Evolutionary conservation across 2,797 vertebrate species (phyloP).

Genomic region (Alcedo atthis): DNA sequence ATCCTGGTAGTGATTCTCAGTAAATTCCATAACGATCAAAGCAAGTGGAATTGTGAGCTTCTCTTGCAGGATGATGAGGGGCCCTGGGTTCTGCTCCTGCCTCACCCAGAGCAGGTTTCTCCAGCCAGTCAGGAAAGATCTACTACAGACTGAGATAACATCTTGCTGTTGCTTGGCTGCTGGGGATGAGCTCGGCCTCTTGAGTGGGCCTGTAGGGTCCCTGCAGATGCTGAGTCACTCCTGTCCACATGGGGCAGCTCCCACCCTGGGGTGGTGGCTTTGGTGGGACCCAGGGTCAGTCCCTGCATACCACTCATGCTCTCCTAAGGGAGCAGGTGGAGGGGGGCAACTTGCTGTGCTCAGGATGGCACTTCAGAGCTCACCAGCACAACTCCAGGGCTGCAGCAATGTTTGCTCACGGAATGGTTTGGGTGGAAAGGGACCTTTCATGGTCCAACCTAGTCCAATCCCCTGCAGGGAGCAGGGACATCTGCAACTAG

Average conservation of each 20-base stretch:
- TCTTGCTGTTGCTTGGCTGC: rapidly evolving
- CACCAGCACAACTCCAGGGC: background rate
- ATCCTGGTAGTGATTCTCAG: constrained; percentile 72
- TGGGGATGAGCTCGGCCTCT: background rate
- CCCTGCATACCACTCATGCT: rapidly evolving
- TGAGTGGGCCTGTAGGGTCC: rapidly evolving
- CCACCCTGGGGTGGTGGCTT: background rate
- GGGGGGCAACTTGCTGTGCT: background rate
- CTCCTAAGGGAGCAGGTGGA: background rate
- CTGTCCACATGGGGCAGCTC: rapidly evolving
- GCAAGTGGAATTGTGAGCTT: background rate
- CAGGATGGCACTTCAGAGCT: background rate
- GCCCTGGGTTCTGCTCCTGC: background rate
- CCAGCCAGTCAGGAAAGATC: background rate
- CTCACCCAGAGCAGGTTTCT: rapidly evolving
- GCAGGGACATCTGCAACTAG: background rate
- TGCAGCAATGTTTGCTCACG: rapidly evolving
- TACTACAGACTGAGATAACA: background rate
- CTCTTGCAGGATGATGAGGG: rapidly evolving
- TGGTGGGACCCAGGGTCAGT: rapidly evolving
- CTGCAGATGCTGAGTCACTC: background rate
- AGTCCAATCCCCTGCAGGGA: background rate
- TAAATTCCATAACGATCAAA: constrained; percentile 52
- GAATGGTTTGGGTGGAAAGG: background rate
- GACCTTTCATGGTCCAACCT: background rate